Evolutionary conservation across 1,140 invertebrate genomes (phyloP), one percentile per base, ranked within the genome.

Genomic region (Hyles vespertilio): DNA sequence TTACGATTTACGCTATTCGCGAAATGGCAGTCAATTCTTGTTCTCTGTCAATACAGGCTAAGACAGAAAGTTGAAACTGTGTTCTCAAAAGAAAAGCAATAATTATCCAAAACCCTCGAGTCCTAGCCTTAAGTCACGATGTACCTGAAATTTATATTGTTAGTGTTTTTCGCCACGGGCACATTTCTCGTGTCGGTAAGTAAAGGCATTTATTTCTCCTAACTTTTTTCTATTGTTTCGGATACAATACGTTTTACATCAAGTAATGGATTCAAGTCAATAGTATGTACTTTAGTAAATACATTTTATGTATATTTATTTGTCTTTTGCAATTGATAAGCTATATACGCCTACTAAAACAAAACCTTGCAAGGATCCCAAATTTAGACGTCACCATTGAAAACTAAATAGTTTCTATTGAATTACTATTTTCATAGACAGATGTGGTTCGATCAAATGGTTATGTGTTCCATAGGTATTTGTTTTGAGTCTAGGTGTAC

Each of bases 111-210:
- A n/a, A 48, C 3, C 11, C 22, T 46, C 9, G 9, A 11, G 6
- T 48, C 3, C 11, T 48, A 12, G 6, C 3, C 11, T 11, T 6
- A 51, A 51, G 60, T 49, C 10, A 66, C 51, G 51, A 79, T 79
- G 77, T 63, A 67, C 69, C 56, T 63, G 6, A 73, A 75, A 56
- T 51, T 51, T 40, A 58, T 62, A 22, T 49, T 65, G 10, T 4
- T 70, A 46, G 44, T 68, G 50, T 73, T 75, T 54, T 22, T 62
- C 32, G 33, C 66, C 45, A 64, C 58, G 3, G 69, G 63, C 64
- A 32, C 65, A 3, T 47, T 68, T 40, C 68, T 66, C 32, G 64
- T 64, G 11, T 69, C 72, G 34, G 76, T 79, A 77, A 68, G 76
- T 70, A 68, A 58, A n/a, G 43, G 51, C 8, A 34, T 53, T 53